Percentiles rank a stretch among this genome's conserved stretches.
phyloP scores from a whole-genome alignment of 2,888 invertebrate species.

The Shargacucullia verbasci region DNA sequence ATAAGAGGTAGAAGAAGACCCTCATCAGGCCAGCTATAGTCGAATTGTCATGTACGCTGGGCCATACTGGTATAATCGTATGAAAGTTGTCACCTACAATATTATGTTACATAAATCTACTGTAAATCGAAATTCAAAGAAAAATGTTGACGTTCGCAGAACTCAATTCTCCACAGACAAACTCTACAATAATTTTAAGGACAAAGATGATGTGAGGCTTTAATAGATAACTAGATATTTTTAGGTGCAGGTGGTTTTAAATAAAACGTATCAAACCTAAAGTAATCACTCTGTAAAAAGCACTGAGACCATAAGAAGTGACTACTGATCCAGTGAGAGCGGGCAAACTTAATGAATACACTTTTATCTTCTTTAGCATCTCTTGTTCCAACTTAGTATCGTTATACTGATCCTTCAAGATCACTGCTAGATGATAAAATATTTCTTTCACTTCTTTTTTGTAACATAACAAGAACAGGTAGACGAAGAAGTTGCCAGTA shows the following conservation, averaged over 20 bases:
- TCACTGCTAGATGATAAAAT: constrained; percentile 38
- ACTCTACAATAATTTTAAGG: too few species aligned
- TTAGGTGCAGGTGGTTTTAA: too few species aligned
- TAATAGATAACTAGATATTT: too few species aligned
- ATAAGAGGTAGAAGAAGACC: constrained; percentile 58
- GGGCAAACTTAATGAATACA: constrained; percentile 13
- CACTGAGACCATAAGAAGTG: too few species aligned
- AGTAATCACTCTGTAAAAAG: too few species aligned
- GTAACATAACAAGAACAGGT: constrained; percentile 25
- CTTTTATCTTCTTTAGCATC: constrained; percentile 47
- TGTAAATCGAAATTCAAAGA: too few species aligned
- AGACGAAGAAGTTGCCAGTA: not conserved
- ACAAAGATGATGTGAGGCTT: too few species aligned
- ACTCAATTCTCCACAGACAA: too few species aligned
- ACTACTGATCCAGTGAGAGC: not conserved
- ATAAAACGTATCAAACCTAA: too few species aligned
- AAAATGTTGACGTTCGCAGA: too few species aligned
- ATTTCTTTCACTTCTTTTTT: constrained; percentile 37
- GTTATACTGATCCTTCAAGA: constrained; percentile 42
- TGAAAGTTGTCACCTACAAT: constrained; percentile 58
- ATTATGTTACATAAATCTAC: too few species aligned
- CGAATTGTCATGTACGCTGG: constrained; percentile 60
- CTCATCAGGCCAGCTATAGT: constrained; percentile 52
- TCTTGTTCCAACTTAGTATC: constrained; percentile 37
- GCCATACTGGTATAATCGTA: constrained; percentile 68